Evolutionary conservation across 2,113 vertebrate species (phyloP).

Genomic region (Jacana jacana): DNA sequence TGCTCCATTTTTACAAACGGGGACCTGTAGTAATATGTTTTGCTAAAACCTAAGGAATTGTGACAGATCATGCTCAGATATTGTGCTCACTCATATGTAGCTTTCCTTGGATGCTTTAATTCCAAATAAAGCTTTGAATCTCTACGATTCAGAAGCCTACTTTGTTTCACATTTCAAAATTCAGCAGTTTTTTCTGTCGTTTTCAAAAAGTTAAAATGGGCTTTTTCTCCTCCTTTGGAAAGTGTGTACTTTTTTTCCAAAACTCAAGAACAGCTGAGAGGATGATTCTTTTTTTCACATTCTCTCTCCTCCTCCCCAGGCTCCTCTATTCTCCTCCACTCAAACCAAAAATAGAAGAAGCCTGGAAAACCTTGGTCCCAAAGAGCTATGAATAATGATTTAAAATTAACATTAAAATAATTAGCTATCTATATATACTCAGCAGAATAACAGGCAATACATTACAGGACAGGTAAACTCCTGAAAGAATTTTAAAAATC

Average conservation of each 20-base stretch:
- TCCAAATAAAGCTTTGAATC: not conserved
- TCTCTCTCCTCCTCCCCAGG: not conserved
- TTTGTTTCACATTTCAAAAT: not conserved
- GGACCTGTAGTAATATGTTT: not conserved
- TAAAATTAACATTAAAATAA: not conserved
- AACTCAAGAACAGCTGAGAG: not conserved
- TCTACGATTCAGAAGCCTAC: not conserved
- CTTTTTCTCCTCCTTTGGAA: not conserved
- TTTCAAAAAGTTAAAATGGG: not conserved
- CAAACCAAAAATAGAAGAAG: not conserved
- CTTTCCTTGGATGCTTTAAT: not conserved
- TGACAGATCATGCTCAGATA: not conserved
- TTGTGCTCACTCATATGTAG: not conserved
- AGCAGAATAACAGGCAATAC: not conserved
- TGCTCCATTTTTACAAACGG: not conserved
- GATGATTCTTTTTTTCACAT: slow-evolving; percentile 11
- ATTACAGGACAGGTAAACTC: not conserved
- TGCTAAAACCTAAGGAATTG: not conserved
- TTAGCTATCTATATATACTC: not conserved
- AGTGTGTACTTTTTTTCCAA: not conserved
- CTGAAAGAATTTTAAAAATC: not conserved
- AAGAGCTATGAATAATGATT: not conserved
- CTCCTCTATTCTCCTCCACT: not conserved
- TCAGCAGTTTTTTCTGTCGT: not conserved
- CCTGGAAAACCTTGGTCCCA: not conserved